phyloP scores from a whole-genome alignment of 2,113 vertebrate genomes.

The Taxidea taxus region DNA sequence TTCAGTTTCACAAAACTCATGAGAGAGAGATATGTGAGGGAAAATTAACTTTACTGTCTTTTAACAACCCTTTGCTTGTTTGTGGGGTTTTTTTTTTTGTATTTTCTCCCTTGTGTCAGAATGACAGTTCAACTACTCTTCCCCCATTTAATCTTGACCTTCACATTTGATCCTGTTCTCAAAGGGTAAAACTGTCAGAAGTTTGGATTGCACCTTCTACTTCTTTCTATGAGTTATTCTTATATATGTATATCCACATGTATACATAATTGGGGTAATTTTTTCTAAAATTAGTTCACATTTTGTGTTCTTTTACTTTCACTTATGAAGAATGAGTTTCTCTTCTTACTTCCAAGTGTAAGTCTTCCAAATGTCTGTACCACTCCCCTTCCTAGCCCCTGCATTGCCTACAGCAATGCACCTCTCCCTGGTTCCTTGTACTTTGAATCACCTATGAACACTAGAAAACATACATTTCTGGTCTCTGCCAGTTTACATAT shows the following conservation, averaged over 20 bases:
- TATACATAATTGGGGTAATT: not conserved
- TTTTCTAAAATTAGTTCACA: not conserved
- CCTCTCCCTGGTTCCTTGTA: not conserved
- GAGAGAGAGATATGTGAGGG: not conserved
- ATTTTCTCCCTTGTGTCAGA: not conserved
- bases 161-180: not conserved
- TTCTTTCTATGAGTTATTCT: not conserved
- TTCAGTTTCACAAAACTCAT: not conserved
- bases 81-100: not conserved
- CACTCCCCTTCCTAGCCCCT: not conserved
- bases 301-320: not conserved
- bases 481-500: not conserved
- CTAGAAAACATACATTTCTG: not conserved
- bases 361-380: not conserved
- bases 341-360: not conserved
- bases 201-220: not conserved
- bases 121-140: not conserved
- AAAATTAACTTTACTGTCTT: not conserved
- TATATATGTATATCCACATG: not conserved
- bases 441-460: not conserved
- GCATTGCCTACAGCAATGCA: not conserved
- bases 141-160: not conserved
- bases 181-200: too few relatives aligned
- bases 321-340: not conserved
- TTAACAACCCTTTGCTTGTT: not conserved